phyloP scores from a whole-genome alignment of 2,797 vertebrate genomes.

The Myotis planiceps region DNA sequence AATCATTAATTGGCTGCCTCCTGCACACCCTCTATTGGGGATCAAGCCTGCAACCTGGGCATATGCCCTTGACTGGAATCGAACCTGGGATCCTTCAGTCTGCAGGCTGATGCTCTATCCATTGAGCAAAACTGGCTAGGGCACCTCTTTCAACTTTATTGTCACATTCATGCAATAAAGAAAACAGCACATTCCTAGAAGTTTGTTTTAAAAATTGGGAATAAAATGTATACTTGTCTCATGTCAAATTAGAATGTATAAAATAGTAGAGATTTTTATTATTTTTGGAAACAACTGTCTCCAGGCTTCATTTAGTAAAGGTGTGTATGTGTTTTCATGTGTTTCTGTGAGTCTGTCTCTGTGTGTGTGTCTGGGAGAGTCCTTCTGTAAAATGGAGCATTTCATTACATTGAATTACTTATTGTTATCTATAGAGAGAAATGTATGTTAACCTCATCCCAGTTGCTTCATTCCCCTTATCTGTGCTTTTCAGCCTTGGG shows the following conservation, averaged over 20 bases:
- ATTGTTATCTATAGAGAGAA: background rate
- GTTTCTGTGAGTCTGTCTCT: background rate
- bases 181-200: background rate
- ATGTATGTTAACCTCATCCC: background rate
- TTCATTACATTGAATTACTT: background rate
- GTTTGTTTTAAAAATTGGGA: background rate
- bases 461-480: background rate
- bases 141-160: background rate
- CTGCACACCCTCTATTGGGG: no score
- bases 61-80: no score
- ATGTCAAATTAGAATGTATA: background rate
- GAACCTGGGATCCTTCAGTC: no score
- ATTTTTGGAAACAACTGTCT: background rate
- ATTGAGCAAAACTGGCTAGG: no score
- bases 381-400: background rate
- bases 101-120: no score
- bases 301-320: background rate
- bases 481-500: background rate
- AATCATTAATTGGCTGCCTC: no score
- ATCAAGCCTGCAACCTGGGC: no score
- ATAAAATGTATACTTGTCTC: background rate
- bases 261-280: background rate
- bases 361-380: background rate
- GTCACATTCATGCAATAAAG: background rate
- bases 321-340: background rate